A percentile compares a stretch with the other conserved stretches of the same genome.
phyloP scores from a whole-genome alignment of 2,797 vertebrate species.

The Spondyliosoma cantharus region DNA sequence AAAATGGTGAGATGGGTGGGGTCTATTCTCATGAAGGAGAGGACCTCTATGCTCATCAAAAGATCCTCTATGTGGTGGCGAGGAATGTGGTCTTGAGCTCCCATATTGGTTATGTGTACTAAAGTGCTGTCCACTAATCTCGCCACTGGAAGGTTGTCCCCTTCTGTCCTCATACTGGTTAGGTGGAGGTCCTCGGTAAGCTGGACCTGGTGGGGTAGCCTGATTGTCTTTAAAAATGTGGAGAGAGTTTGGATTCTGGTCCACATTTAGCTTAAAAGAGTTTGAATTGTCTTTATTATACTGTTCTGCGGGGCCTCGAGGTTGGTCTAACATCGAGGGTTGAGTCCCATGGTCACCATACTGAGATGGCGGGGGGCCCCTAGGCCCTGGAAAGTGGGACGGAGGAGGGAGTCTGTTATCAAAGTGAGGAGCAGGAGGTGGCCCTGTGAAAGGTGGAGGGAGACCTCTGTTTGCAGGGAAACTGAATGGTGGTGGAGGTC shows the following conservation, averaged over 20 bases:
- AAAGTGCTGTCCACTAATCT: constrained; percentile 85
- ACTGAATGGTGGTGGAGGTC: constrained; percentile 89
- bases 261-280: constrained; percentile 80
- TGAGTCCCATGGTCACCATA: constrained; percentile 84
- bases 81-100: constrained; percentile 71
- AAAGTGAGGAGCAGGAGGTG: constrained; percentile 81
- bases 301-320: constrained; percentile 84
- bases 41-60: constrained; percentile 86
- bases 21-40: constrained; percentile 76
- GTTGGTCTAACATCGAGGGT: constrained; percentile 78
- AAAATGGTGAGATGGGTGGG: constrained; percentile 77
- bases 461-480: constrained; percentile 90
- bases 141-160: constrained; percentile 73
- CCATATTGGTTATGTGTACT: constrained; percentile 80
- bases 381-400: constrained; percentile 86
- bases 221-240: constrained; percentile 80
- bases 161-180: constrained; percentile 91
- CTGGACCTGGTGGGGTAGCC: constrained; percentile 65
- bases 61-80: constrained; percentile 85
- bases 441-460: constrained; percentile 82
- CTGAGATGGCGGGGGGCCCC: constrained; percentile 86
- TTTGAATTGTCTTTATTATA: constrained; percentile 80
- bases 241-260: constrained; percentile 72
- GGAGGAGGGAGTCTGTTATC: constrained; percentile 87
- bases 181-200: constrained; percentile 80